These are phyloP conservation scores for Prinia subflava DNA, from an alignment of 2,113 vertebrate genomes.

Conservation along the genomic window DNA sequence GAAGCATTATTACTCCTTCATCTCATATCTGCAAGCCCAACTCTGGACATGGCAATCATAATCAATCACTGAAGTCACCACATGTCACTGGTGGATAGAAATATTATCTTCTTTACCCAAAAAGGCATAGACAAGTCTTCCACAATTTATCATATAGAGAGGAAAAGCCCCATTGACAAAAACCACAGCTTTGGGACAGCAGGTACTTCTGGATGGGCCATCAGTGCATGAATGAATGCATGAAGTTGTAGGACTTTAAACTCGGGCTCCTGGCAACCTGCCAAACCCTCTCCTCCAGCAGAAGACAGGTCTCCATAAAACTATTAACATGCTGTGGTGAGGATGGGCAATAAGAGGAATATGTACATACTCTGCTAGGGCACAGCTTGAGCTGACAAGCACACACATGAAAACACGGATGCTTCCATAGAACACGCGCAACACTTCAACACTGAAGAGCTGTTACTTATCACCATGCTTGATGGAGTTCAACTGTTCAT, in stretches of 20 bases:
- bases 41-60: not conserved
- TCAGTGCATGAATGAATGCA: not conserved
- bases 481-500: not conserved
- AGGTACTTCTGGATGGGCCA: not conserved
- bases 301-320: not conserved
- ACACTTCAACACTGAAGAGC: not conserved
- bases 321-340: not conserved
- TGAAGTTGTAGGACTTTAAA: not conserved
- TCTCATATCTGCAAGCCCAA: not conserved
- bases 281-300: not conserved
- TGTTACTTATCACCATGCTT: not conserved
- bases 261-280: not conserved
- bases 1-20: not conserved
- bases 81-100: not conserved
- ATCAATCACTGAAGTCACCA: not conserved
- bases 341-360: rapidly evolving
- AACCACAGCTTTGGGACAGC: not conserved
- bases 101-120: not conserved
- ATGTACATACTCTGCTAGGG: rapidly evolving
- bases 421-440: not conserved
- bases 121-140: not conserved
- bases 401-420: not conserved
- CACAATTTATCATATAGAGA: not conserved
- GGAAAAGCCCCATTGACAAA: not conserved
- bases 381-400: not conserved